These are phyloP conservation scores for Scomberomorus guttatus DNA, from an alignment of 2,797 vertebrate genomes.

Conservation along the genomic window DNA sequence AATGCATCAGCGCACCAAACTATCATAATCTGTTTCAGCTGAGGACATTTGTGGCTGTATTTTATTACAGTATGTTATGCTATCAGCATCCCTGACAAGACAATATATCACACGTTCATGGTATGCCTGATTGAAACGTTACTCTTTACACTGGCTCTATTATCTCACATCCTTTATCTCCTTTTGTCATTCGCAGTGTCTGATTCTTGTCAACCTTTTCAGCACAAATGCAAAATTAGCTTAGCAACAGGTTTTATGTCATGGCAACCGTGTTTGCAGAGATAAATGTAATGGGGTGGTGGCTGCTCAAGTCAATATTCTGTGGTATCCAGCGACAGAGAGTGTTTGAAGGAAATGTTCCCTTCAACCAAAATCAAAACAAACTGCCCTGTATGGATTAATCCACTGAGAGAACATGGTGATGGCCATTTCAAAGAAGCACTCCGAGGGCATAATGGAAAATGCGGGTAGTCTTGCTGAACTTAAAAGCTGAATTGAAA, in stretches of 20 bases:
- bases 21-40: constrained; percentile 9
- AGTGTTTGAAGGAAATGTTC: constrained; percentile 47
- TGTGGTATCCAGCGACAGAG: constrained; percentile 18
- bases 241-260: constrained; percentile 52
- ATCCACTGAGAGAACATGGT: constrained; percentile 31
- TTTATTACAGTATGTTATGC: constrained; percentile 13
- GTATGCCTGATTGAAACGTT: constrained; percentile 5
- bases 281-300: constrained; percentile 56
- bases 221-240: constrained; percentile 51
- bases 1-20: constrained; percentile 27
- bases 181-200: constrained; percentile 34
- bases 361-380: constrained; percentile 43
- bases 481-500: constrained; percentile 32
- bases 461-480: neutral
- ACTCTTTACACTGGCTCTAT: constrained; percentile 20
- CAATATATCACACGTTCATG: constrained; percentile 13
- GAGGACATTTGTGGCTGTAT: constrained; percentile 34
- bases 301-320: constrained; percentile 59
- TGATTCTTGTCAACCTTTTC: constrained; percentile 59
- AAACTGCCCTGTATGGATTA: constrained; percentile 20
- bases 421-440: constrained; percentile 33
- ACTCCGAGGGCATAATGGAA: constrained; percentile 12
- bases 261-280: constrained; percentile 61
- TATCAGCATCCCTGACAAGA: constrained; percentile 8
- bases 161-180: constrained; percentile 30